Conservation (phyloP, 2,797 vertebrate species). For the Peromyscus nudipes region DNA sequence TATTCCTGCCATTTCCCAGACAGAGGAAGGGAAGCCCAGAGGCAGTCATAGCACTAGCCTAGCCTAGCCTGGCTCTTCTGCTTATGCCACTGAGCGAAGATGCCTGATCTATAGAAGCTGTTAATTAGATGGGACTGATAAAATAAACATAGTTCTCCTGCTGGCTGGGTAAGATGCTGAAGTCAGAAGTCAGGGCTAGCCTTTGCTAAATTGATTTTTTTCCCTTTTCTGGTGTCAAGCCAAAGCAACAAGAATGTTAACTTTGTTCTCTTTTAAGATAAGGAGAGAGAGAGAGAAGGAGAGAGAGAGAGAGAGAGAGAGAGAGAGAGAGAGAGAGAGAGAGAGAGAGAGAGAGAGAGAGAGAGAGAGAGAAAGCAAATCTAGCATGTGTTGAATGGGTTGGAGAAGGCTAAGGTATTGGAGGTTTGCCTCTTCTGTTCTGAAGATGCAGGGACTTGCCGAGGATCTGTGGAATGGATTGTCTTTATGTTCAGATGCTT, state of each 20-base stretch:
- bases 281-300: background rate
- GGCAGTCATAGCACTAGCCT: background rate
- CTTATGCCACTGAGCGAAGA: background rate
- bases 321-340: no score
- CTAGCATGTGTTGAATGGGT: background rate
- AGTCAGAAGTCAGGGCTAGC: background rate
- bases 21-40: background rate
- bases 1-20: background rate
- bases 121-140: background rate
- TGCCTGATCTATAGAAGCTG: background rate
- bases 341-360: background rate
- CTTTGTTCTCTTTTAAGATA: background rate
- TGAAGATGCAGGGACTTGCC: background rate
- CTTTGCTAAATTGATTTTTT: background rate
- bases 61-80: background rate
- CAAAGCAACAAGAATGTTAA: background rate
- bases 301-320: no score
- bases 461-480: background rate
- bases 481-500: background rate
- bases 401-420: background rate
- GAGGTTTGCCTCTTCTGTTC: background rate
- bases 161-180: background rate
- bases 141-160: rapidly evolving
- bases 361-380: background rate
- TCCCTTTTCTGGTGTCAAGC: background rate